Evolutionary conservation across 2,888 invertebrate species (phyloP), one percentile per base, ranked within the genome.

Genomic region (Nesidiocoris tenuis): DNA sequence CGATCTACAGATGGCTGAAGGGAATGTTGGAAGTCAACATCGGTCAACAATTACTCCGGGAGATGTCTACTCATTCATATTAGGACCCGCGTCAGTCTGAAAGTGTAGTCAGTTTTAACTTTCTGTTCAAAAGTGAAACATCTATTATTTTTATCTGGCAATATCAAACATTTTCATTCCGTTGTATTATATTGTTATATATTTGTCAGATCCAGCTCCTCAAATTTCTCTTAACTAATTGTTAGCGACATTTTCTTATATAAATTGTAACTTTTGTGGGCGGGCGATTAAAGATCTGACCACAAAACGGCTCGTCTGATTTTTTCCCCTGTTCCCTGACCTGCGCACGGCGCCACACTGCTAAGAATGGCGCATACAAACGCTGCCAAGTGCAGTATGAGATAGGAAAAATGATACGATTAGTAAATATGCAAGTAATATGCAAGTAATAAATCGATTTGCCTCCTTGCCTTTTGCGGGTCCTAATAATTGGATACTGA

Each of bases 141-240:
- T 39, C 39, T 39, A n/a, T 39, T 39, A 39, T 39, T 39, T 39
- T 39, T 39, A 39, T 39, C 39, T 12, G 39, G 39, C 39, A 39
- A 39, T 39, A 39, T 39, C 39, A 39, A 39, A 39, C 39, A 59
- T 59, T 70, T 19, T 57, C 22, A 1, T 57, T 22, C 68, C 68
- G 68, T 68, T 68, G 70, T 70, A 70, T 59, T 70, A 70, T 70
- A 70, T 70, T 70, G 70, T 70, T 70, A 21, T 67, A 21, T 59
- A 61, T 16, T 59, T 59, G n/a, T 19, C 59, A 57, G 23, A 19
- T 70, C 57, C 70, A 24, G 56, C 56, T 59, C 68, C 57, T 7
- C 16, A 55, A 67, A 56, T 67, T 67, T 19, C 55, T 67, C 67
- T 22, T 56, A 39, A 3, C 39, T 39, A 19, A 56, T 70, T 70